phyloP scores from a whole-genome alignment of 2,888 invertebrate species.

The Chrysodeixis includens region DNA sequence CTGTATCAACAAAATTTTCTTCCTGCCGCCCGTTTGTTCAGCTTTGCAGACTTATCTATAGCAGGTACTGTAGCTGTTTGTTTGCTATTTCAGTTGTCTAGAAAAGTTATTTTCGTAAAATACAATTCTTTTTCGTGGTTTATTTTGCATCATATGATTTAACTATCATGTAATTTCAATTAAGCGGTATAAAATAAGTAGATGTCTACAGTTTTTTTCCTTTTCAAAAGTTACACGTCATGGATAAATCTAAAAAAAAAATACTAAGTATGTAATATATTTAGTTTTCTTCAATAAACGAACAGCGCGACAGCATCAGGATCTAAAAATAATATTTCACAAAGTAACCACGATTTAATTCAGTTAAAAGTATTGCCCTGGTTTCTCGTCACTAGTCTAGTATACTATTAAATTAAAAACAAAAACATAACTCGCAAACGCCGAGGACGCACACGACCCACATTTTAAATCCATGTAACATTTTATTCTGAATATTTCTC shows the following conservation, averaged over 20 bases:
- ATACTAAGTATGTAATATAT: too few species aligned
- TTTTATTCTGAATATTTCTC: slow-evolving; percentile 31
- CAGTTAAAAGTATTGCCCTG: slow-evolving; percentile 27
- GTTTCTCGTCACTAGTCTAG: slow-evolving; percentile 25
- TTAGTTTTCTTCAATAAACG: neutral
- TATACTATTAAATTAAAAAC: slow-evolving; percentile 41
- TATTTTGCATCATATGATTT: too few species aligned
- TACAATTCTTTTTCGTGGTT: too few species aligned
- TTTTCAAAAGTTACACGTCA: too few species aligned
- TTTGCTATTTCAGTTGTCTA: neutral
- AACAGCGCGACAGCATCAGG: neutral
- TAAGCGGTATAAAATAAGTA: too few species aligned
- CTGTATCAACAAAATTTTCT: slow-evolving; percentile 39
- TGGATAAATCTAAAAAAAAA: too few species aligned
- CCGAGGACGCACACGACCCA: slow-evolving; percentile 40
- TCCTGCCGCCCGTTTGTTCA: slow-evolving; percentile 42
- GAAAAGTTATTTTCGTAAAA: neutral
- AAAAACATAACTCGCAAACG: slow-evolving; percentile 19
- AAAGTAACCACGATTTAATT: slow-evolving; percentile 12
- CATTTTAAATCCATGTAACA: slow-evolving; percentile 36
- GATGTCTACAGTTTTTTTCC: too few species aligned
- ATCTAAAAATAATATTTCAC: neutral
- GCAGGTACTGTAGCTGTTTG: slow-evolving; percentile 18
- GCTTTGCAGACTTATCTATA: slow-evolving; percentile 43
- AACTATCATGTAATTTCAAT: too few species aligned